Evolutionary conservation across 2,888 invertebrate species (phyloP).

Genomic region (Crioceris asparagi): DNA sequence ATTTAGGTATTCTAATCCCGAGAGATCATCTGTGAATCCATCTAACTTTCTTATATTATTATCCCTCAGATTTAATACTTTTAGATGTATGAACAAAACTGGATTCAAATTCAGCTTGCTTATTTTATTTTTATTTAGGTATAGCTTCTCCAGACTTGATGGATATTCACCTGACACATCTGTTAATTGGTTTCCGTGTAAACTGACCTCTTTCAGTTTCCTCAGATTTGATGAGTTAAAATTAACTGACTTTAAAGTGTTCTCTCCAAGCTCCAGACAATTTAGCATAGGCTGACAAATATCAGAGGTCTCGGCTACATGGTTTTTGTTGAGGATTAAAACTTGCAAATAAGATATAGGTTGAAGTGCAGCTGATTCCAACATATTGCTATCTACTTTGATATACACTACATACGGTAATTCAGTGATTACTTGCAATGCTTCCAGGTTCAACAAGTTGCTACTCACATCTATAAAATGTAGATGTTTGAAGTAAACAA

Average conservation of each 20-base stretch:
- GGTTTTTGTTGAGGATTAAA: slow-evolving; percentile 44
- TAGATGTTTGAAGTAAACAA: slow-evolving; percentile 44
- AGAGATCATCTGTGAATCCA: slow-evolving; percentile 40
- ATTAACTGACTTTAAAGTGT: slow-evolving; percentile 30
- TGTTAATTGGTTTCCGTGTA: slow-evolving; percentile 42
- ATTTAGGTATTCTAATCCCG: slow-evolving; percentile 46
- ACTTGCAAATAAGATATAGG: slow-evolving; percentile 50
- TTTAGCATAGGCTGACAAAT: slow-evolving; percentile 46
- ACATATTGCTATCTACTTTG: slow-evolving; percentile 46
- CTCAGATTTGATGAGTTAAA: slow-evolving; percentile 28
- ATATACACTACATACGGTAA: slow-evolving; percentile 47
- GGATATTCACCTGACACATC: slow-evolving; percentile 42
- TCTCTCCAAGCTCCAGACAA: slow-evolving; percentile 44
- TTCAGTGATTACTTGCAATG: slow-evolving; percentile 40
- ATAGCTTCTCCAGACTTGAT: slow-evolving; percentile 54
- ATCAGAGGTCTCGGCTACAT: slow-evolving; percentile 41
- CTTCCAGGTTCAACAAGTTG: slow-evolving; percentile 41
- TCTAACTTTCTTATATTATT: slow-evolving; percentile 49
- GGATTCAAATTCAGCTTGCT: slow-evolving; percentile 39
- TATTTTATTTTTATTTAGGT: slow-evolving; percentile 39
- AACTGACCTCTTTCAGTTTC: slow-evolving; percentile 43
- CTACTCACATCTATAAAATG: slow-evolving; percentile 48
- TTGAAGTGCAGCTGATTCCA: slow-evolving; percentile 41
- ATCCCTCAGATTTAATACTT: slow-evolving; percentile 59
- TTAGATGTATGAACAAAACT: slow-evolving; percentile 47